These are phyloP conservation scores for Drosophila atripex DNA, from an alignment of 2,888 invertebrate genomes.

Conservation along the genomic window DNA sequence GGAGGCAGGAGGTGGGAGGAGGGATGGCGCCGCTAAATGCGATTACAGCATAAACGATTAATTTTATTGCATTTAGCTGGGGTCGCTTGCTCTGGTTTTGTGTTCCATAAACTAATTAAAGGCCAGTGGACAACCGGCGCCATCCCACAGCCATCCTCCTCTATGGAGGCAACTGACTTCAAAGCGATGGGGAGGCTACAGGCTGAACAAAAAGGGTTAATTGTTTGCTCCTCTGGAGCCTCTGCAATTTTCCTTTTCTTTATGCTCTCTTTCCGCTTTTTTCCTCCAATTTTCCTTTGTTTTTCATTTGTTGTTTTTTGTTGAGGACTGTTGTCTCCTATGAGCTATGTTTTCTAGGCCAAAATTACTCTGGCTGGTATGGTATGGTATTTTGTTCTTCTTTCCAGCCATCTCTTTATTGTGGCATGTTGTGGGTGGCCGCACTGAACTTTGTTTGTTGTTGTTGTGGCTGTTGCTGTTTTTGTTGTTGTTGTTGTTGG, in stretches of 20 bases:
- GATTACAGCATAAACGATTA: slow-evolving; percentile 74
- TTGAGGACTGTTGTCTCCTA: neutral
- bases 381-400: slow-evolving; percentile 10
- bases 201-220: slow-evolving; percentile 63
- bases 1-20: neutral
- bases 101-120: slow-evolving; percentile 69
- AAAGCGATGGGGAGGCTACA: slow-evolving; percentile 3
- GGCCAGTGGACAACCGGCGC: slow-evolving; percentile 26
- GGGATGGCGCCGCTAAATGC: slow-evolving; percentile 49
- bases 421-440: slow-evolving; percentile 50
- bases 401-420: slow-evolving; percentile 18
- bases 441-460: slow-evolving; percentile 33
- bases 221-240: slow-evolving; percentile 51
- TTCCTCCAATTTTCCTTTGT: slow-evolving; percentile 1
- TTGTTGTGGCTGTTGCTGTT: slow-evolving; percentile 7
- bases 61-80: slow-evolving; percentile 57
- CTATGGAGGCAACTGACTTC: slow-evolving; percentile 31
- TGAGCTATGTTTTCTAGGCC: slow-evolving; percentile 32
- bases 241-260: neutral
- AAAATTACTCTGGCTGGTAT: slow-evolving; percentile 41
- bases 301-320: slow-evolving; percentile 10
- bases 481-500: slow-evolving; percentile 11
- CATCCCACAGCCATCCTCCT: slow-evolving; percentile 44
- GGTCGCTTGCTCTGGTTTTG: slow-evolving; percentile 18
- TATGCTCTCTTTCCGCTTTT: slow-evolving; percentile 15